phyloP scores from a whole-genome alignment of 2,797 vertebrate species.

The Pipistrellus pipistrellus region DNA sequence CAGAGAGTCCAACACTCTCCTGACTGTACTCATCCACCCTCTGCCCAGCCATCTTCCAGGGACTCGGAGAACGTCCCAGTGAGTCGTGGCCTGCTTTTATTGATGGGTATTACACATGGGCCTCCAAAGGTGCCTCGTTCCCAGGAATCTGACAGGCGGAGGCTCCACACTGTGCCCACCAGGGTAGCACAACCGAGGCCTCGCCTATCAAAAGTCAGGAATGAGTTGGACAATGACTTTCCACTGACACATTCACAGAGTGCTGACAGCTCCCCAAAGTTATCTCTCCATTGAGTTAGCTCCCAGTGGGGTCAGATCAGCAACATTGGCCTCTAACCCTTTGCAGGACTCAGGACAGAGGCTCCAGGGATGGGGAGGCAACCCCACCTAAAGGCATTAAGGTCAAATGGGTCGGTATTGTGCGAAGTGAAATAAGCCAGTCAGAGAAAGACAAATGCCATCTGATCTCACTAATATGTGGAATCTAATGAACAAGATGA shows the following conservation, averaged over 20 bases:
- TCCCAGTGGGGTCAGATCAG: neutral
- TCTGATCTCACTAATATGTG: neutral
- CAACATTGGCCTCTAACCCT: neutral
- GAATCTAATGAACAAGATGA: neutral
- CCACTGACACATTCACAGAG: neutral
- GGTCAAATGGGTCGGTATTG: neutral
- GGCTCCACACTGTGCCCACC: neutral
- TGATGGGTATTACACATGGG: neutral
- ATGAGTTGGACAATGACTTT: neutral
- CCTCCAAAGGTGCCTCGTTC: neutral
- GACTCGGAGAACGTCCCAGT: fast-evolving
- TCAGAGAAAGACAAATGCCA: neutral
- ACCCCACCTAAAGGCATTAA: neutral
- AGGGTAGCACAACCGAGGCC: neutral
- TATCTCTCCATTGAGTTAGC: neutral
- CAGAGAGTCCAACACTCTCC: neutral
- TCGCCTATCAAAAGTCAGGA: neutral
- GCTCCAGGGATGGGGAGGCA: neutral
- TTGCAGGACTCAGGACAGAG: neutral
- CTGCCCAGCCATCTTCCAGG: neutral
- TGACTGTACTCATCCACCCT: neutral
- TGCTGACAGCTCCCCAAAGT: neutral
- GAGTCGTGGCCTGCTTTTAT: neutral
- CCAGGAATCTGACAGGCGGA: neutral
- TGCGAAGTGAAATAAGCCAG: neutral